Percentiles rank a stretch among this genome's conserved stretches.
Evolutionary conservation across 2,888 invertebrate species (phyloP).

Genomic region (Tenthredo mesomela): DNA sequence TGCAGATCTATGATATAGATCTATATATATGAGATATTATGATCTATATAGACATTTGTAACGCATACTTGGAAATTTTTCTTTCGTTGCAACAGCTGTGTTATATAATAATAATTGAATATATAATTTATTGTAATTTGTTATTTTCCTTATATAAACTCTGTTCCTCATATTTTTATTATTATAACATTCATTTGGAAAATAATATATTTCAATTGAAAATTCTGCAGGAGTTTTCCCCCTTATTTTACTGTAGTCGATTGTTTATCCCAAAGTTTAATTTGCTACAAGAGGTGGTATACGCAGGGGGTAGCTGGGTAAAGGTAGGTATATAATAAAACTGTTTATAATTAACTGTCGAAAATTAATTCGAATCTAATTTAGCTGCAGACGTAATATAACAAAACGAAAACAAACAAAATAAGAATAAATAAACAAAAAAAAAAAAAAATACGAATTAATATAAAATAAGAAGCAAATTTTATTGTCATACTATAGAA

Average conservation of each 20-base stretch:
- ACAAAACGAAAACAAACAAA: neutral
- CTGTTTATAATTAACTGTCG: neutral
- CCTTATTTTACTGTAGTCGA: neutral
- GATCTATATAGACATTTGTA: no score
- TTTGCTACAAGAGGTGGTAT: neutral
- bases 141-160: neutral
- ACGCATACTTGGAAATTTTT: no score
- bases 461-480: no score
- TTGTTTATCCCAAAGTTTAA: constrained; percentile 3
- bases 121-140: neutral
- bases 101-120: no score
- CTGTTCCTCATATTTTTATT: neutral
- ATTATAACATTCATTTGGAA: neutral
- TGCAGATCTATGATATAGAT: no score
- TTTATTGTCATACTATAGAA: no score
- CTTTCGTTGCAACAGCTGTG: no score
- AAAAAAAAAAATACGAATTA: no score
- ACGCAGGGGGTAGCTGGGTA: neutral
- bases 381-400: neutral
- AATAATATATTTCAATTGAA: no score
- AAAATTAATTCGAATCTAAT: constrained; percentile 4
- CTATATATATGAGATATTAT: no score
- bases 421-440: no score
- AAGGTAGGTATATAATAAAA: neutral
- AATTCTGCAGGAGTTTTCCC: neutral